Base-by-base conservation (phyloP, 2,888 invertebrate genomes). In the Trilocha varians region DNA sequence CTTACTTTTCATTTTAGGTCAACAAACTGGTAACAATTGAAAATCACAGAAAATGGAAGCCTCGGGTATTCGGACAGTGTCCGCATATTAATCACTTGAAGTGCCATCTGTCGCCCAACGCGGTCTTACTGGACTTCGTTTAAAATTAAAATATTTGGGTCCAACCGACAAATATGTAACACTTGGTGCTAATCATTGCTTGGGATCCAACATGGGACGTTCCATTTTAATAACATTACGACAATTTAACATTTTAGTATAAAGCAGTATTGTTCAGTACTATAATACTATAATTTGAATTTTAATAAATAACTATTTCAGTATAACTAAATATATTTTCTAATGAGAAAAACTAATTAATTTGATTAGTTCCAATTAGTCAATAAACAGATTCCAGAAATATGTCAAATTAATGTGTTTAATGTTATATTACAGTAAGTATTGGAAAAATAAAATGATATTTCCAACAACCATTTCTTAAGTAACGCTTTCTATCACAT, bases 51-150 rank as follows among this genome's bases (percentile, higher is more conserved):
- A 70, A 70, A 72, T 56, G 61, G 67, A 25, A 11, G 25, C 3
- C 11, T 49, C 50, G 53, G 43, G 48, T 45, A 50, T 46, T 59
- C 58, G 55, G 60, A 53, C 69, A 62, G 60, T 66, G 70, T 72
- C 73, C 66, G 82, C 78, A 83, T 83, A 82, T 82, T 83, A 83
- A 82, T 83, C 79, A 80, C 68, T 48, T 62, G 51, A 53, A 52
- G 57, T 70, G 62, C 65, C 80, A 79, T 73, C 67, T 79, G 78
- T 58, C 50, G 48, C 36, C 44, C 53, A 49, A 53, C 39, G 35
- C 39, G 44, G 45, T 46, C 49, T 56, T 50, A 55, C 58, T 56
- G 65, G 62, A 67, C 64, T 57, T 43, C 48, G 61, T 55, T 62
- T 69, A 6, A 78, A 82, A 83, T 83, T 83, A 83, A 82, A 84